Base-by-base conservation (phyloP, 2,113 vertebrate genomes). In the Phylloscopus trochilus region DNA sequence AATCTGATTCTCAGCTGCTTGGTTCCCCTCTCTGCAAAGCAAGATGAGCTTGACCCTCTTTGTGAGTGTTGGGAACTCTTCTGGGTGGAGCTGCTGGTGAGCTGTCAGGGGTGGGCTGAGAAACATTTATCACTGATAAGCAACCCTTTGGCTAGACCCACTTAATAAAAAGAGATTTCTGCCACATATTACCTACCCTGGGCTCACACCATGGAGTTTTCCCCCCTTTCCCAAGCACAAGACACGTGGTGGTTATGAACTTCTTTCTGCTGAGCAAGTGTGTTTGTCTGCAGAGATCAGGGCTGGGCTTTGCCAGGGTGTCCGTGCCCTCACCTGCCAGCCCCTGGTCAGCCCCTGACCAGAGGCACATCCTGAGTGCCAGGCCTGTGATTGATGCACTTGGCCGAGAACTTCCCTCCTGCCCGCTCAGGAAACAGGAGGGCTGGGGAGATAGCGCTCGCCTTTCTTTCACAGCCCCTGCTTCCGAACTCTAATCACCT, bases 401-500 rank as follows among this genome's bases (percentile, higher is more conserved):
- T 98, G 98, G 98, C 98, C 97, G 97, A 97, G 98, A 98, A 98
- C 98, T 98, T 98, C 98, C 97, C 98, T 97, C 97, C 96, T 96
- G 97, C 97, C 98, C 86, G 84, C 98, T 97, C 97, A 98, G 98
- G 98, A 98, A 99, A 98, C 98, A 98, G 97, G 98, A 98, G 98
- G 98, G 98, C 98, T 96, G 94, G 93, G 98, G 98, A 99, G 99
- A 99, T 99, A 99, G 98, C 68, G 62, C 96, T 97, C 80, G 96
- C 98, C 97, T 98, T 98, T 98, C 98, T 98, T 98, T 98, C 98
- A 98, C 97, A 98, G 98, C 94, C 98, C 96, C 97, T 93, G 97
- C 97, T 98, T 98, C 98, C 98, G 98, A 98, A 98, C 98, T 98
- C 98, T 99, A 98, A 99, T 99, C 99, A 99, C 99, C 99, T 99